These are phyloP conservation scores for Oxyura jamaicensis DNA, from an alignment of 2,113 vertebrate genomes.

Conservation along the genomic window DNA sequence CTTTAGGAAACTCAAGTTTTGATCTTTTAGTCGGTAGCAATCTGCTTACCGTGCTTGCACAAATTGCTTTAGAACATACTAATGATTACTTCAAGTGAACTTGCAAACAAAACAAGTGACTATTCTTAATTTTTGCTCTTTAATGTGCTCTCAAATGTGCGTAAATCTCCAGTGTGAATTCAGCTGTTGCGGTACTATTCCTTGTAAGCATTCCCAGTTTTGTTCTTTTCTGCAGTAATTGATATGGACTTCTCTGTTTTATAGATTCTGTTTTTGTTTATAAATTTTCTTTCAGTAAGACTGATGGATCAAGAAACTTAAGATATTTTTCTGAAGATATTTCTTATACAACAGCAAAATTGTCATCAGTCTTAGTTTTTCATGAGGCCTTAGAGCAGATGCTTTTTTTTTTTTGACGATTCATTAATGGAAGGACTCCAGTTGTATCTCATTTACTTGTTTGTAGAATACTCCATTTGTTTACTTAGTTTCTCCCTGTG, in stretches of 20 bases:
- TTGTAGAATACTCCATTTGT: not conserved
- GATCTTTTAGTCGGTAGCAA: not conserved
- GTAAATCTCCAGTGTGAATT: not conserved
- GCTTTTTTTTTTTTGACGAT: not conserved
- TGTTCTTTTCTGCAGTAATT: not conserved
- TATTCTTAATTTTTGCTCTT: not conserved
- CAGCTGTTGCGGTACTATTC: not conserved
- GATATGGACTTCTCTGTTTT: not conserved
- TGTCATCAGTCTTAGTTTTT: not conserved
- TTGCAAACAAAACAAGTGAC: not conserved
- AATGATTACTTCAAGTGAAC: not conserved
- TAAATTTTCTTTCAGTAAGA: conserved; percentile 2
- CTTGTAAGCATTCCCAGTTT: not conserved
- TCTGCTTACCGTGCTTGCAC: not conserved
- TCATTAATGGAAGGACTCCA: not conserved
- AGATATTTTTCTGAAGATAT: not conserved
- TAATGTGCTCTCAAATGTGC: not conserved
- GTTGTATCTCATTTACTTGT: not conserved
- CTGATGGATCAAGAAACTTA: not conserved
- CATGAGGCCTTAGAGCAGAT: not conserved
- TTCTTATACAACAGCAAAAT: not conserved
- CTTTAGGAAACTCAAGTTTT: not conserved
- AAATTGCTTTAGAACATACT: not conserved
- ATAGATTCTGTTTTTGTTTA: not conserved
- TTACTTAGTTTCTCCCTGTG: not conserved